Percentiles rank a stretch among this genome's conserved stretches.
Evolutionary conservation across 2,113 vertebrate genomes (phyloP).

Genomic region (rabbit (Oryctolagus cuniculus)): DNA sequence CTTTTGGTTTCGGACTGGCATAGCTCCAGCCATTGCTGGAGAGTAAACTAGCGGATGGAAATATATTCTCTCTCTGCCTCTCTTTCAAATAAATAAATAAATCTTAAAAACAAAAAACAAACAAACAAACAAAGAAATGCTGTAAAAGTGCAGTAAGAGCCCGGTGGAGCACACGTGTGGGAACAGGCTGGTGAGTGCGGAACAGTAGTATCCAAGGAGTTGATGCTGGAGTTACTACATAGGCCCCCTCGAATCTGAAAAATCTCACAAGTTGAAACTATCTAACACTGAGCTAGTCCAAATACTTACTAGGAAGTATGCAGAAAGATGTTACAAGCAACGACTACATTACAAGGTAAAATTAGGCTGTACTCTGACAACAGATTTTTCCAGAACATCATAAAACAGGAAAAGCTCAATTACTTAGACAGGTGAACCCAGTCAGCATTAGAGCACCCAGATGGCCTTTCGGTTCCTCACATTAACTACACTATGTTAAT

Average conservation of each 20-base stretch:
- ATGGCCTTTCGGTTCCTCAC: background rate
- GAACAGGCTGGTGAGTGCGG: background rate
- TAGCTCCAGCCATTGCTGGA: too few relatives aligned
- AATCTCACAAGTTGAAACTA: background rate
- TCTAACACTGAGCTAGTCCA: background rate
- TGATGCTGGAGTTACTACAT: background rate
- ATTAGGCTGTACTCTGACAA: background rate
- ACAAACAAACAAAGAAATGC: background rate
- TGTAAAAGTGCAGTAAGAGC: background rate
- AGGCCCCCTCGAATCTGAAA: background rate
- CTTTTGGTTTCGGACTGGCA: too few relatives aligned
- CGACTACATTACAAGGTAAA: background rate
- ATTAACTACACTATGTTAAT: background rate
- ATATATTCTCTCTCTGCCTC: too few relatives aligned
- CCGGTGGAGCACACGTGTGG: background rate
- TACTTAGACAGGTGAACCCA: background rate
- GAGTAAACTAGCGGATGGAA: too few relatives aligned
- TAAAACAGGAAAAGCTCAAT: slow-evolving; percentile 13
- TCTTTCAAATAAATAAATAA: too few relatives aligned
- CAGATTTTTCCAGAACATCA: background rate
- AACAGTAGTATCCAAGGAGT: background rate
- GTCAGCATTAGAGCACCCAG: background rate
- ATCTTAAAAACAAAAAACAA: too few relatives aligned
- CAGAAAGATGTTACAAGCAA: background rate
- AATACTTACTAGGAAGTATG: background rate